Base-by-base conservation (phyloP, 2,113 vertebrate genomes). In the Psittacara wagleri region DNA sequence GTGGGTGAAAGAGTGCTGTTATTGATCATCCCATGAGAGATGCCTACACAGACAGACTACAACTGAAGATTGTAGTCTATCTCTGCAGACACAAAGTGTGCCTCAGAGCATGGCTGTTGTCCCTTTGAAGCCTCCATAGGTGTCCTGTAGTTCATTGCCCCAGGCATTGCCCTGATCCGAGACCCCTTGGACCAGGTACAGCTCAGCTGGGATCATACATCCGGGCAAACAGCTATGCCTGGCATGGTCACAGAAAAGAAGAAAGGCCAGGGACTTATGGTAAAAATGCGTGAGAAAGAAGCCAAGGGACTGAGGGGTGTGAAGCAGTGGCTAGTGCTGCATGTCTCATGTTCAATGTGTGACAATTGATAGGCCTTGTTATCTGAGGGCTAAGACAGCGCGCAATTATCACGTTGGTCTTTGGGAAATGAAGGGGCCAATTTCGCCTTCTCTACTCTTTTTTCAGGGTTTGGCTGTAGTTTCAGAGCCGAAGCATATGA, bases 151-250 rank as follows among this genome's bases (percentile, higher is more conserved):
- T 63, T 91, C 78, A 59, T 64, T 85, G 31, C 29, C 49, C n/a
- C 25, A 8, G 52, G 41, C 13, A 10, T 63, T 73, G 14, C 80
- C 27, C 52, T 59, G 27, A 15, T 64, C 64, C 29, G 0, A 61
- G 46, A 33, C 41, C 68, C 24, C 64, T 61, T 11, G 67, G 24
- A 37, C 4, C 52, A 83, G 57, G 75, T 66, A 55, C 13, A 59
- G 79, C 39, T 39, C 6, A 0, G 1, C 1, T 0, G 16, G 5
- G 3, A 29, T 33, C 4, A 3, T 8, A 43, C 28, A 23, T 11
- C 15, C 3, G 64, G 64, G 74, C 69, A 63, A 81, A 80, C 3
- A 61, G 10, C 83, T 48, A 7, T 39, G 51, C 43, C 63, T 74
- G 46, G 59, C 68, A 8, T 2, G 2, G 41, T 15, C 57, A 43